Evolutionary conservation across 2,888 invertebrate genomes (phyloP).

Genomic region (Didymodactylos carnosus): DNA sequence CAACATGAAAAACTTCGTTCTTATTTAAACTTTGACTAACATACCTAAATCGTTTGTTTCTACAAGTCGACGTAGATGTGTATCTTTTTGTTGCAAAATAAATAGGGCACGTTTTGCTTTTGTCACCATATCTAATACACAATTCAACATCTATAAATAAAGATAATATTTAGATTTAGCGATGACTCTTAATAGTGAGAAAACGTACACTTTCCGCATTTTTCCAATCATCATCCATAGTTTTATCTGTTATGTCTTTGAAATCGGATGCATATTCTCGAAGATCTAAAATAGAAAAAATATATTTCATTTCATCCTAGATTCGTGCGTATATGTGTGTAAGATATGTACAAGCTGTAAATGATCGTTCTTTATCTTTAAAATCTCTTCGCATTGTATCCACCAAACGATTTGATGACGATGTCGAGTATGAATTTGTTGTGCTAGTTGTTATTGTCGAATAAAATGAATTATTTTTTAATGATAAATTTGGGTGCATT

Average conservation of each 20-base stretch:
- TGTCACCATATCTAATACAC: slow-evolving; percentile 83
- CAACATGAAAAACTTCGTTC: too few species aligned
- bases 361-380: neutral
- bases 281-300: neutral
- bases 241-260: too few species aligned
- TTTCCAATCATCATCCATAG: slow-evolving; percentile 82
- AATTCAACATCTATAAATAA: slow-evolving; percentile 56
- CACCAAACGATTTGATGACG: too few species aligned
- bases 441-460: too few species aligned
- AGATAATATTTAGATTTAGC: too few species aligned
- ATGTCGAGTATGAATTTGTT: neutral
- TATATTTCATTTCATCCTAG: too few species aligned
- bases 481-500: too few species aligned
- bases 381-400: too few species aligned
- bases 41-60: neutral
- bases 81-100: neutral
- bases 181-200: too few species aligned
- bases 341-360: neutral
- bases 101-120: slow-evolving; percentile 76
- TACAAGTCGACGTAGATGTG: neutral
- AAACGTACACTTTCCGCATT: slow-evolving; percentile 39
- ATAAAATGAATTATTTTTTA: too few species aligned
- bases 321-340: too few species aligned
- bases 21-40: too few species aligned
- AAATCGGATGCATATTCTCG: slow-evolving; percentile 16